A percentile compares a stretch with the other conserved stretches of the same genome.
These are phyloP conservation scores for Cabera pusaria DNA, from an alignment of 2,888 invertebrate genomes.

Conservation along the genomic window DNA sequence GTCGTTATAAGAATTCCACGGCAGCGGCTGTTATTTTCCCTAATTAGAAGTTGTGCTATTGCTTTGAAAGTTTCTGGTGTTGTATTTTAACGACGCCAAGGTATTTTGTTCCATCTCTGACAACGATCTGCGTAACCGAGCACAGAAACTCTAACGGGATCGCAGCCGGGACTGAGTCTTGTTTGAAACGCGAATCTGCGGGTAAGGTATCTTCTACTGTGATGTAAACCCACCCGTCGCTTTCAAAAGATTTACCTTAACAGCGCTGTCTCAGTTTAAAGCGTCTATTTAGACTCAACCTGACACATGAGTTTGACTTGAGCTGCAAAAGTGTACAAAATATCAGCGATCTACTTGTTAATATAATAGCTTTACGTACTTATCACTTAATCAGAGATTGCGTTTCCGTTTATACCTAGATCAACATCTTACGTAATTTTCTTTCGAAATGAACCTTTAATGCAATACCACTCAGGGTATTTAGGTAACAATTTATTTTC, in stretches of 20 bases:
- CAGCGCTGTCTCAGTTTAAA: background rate
- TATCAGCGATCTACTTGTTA: slow-evolving; percentile 26
- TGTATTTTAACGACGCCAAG: slow-evolving; percentile 20
- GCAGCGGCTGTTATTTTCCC: slow-evolving; percentile 40
- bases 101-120: slow-evolving; percentile 27
- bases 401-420: slow-evolving; percentile 26
- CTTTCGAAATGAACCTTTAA: slow-evolving; percentile 34
- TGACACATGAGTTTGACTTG: background rate
- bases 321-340: no score
- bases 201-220: slow-evolving; percentile 20
- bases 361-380: slow-evolving; percentile 23
- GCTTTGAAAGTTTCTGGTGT: slow-evolving; percentile 24
- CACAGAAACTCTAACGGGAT: slow-evolving; percentile 51
- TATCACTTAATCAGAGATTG: slow-evolving; percentile 28
- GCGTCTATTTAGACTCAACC: background rate
- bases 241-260: slow-evolving; percentile 2
- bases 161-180: slow-evolving; percentile 37
- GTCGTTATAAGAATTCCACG: slow-evolving; percentile 35
- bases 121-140: slow-evolving; percentile 27
- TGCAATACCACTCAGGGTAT: slow-evolving; percentile 27
- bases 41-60: slow-evolving; percentile 31
- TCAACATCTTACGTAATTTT: slow-evolving; percentile 31
- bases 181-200: slow-evolving; percentile 30
- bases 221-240: background rate
- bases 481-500: slow-evolving; percentile 30